These are phyloP conservation scores for Anoura caudifer DNA, from an alignment of 2,113 vertebrate species.

Conservation along the genomic window DNA sequence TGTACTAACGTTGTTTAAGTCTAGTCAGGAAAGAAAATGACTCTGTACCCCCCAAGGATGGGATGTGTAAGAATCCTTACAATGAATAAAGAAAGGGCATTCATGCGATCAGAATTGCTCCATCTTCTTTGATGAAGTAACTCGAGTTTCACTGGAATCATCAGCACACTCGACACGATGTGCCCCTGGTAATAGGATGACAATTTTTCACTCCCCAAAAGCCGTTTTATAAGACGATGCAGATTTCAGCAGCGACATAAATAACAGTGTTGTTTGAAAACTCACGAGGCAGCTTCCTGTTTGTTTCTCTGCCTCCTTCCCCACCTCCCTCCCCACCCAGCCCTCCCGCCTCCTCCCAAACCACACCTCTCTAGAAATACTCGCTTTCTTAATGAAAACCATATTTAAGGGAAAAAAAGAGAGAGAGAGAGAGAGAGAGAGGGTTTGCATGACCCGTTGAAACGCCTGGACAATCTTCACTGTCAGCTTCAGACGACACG, in stretches of 20 bases:
- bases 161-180: slow-evolving; percentile 61
- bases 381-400: slow-evolving; percentile 85
- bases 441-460: slow-evolving; percentile 77
- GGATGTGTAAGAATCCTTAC: not conserved
- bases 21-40: too few relatives aligned
- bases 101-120: slow-evolving; percentile 52
- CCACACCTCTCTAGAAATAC: slow-evolving; percentile 86
- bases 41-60: not conserved
- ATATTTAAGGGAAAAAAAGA: slow-evolving; percentile 75
- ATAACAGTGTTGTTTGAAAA: slow-evolving; percentile 71
- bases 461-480: slow-evolving; percentile 83
- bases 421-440: slow-evolving; percentile 24
- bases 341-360: slow-evolving; percentile 74
- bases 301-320: slow-evolving; percentile 48
- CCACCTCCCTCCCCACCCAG: not conserved
- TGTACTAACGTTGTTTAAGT: not conserved
- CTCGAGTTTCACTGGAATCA: slow-evolving; percentile 68
- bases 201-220: slow-evolving; percentile 66
- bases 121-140: slow-evolving; percentile 63
- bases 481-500: slow-evolving; percentile 84
- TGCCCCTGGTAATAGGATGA: slow-evolving; percentile 62
- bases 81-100: slow-evolving; percentile 58
- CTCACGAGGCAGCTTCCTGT: slow-evolving; percentile 47
- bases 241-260: slow-evolving; percentile 73
- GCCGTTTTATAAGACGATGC: slow-evolving; percentile 63